Percentiles rank a stretch among this genome's conserved stretches.
Evolutionary conservation across 2,888 invertebrate species (phyloP).

Genomic region (Sesia bembeciformis): DNA sequence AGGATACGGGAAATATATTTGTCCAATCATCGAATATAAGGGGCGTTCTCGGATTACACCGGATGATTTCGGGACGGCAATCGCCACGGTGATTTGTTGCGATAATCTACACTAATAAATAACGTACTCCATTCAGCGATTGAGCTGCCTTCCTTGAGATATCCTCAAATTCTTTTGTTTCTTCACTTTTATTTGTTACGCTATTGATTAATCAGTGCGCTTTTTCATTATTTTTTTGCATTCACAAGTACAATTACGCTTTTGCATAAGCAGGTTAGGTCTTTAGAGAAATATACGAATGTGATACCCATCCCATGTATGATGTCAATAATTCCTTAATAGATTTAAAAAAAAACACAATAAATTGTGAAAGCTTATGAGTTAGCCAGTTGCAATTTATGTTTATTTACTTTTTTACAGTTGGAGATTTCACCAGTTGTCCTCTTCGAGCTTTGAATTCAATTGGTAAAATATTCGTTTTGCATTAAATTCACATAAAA

Average conservation of each 20-base stretch:
- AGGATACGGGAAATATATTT: slow-evolving; percentile 73
- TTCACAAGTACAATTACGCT: not conserved
- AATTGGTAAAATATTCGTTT: too few species aligned
- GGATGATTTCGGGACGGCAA: slow-evolving; percentile 59
- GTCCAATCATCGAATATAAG: slow-evolving; percentile 72
- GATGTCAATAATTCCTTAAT: too few species aligned
- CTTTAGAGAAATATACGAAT: too few species aligned
- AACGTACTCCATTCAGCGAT: slow-evolving; percentile 58
- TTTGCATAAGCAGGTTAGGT: too few species aligned
- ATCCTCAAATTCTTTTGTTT: slow-evolving; percentile 20
- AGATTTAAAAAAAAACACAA: too few species aligned
- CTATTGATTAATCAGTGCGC: slow-evolving; percentile 37
- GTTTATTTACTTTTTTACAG: too few species aligned
- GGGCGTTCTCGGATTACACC: slow-evolving; percentile 71
- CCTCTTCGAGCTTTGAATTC: too few species aligned
- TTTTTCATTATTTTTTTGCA: slow-evolving; percentile 25
- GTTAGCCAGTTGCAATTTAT: too few species aligned
- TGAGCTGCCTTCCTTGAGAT: slow-evolving; percentile 60
- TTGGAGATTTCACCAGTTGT: too few species aligned
- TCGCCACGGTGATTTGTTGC: slow-evolving; percentile 65
- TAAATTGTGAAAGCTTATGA: too few species aligned
- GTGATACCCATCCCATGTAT: too few species aligned
- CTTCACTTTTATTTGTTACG: slow-evolving; percentile 25
- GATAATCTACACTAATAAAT: slow-evolving; percentile 70
- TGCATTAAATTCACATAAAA: too few species aligned